Percentiles rank a stretch among this genome's conserved stretches.
These are phyloP conservation scores for Carcina quercana DNA, from an alignment of 2,888 invertebrate species.

Conservation along the genomic window DNA sequence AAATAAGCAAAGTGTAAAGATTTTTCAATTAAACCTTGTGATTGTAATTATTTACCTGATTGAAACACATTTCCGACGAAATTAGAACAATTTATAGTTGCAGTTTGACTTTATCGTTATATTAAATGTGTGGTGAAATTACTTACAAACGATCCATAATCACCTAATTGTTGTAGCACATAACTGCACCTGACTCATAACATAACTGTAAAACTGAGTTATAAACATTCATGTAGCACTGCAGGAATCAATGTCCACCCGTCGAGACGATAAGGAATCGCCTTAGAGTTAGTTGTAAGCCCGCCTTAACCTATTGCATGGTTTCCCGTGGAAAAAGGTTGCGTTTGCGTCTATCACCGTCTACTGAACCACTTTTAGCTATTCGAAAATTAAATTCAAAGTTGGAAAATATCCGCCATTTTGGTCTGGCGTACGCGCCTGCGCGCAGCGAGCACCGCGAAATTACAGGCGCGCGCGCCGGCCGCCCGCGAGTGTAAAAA, in stretches of 20 bases:
- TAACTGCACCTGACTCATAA: constrained; percentile 47
- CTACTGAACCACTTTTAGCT: constrained; percentile 31
- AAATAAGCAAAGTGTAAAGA: too few species aligned
- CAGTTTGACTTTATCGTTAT: too few species aligned
- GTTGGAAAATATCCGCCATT: constrained; percentile 54
- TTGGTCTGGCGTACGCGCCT: constrained; percentile 66
- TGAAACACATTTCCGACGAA: too few species aligned
- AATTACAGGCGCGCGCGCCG: constrained; percentile 65
- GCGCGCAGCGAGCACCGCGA: constrained; percentile 70
- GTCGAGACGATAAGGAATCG: constrained; percentile 34
- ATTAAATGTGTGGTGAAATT: constrained; percentile 26
- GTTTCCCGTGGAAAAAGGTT: constrained; percentile 36
- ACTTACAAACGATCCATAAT: constrained; percentile 55
- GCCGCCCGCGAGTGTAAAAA: constrained; percentile 66
- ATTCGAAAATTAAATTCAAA: constrained; percentile 40
- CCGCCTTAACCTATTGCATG: constrained; percentile 28
- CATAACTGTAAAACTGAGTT: constrained; percentile 46
- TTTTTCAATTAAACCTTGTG: too few species aligned
- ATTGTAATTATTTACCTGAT: too few species aligned
- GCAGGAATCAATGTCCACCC: constrained; percentile 40
- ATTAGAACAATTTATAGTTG: too few species aligned
- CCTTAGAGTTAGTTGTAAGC: too few species aligned
- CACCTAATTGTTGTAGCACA: constrained; percentile 47
- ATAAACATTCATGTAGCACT: constrained; percentile 49
- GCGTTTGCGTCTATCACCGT: constrained; percentile 33